Percentiles rank a stretch among this genome's conserved stretches.
Evolutionary conservation across 2,888 invertebrate genomes (phyloP).

Genomic region (Xylota sylvarum): DNA sequence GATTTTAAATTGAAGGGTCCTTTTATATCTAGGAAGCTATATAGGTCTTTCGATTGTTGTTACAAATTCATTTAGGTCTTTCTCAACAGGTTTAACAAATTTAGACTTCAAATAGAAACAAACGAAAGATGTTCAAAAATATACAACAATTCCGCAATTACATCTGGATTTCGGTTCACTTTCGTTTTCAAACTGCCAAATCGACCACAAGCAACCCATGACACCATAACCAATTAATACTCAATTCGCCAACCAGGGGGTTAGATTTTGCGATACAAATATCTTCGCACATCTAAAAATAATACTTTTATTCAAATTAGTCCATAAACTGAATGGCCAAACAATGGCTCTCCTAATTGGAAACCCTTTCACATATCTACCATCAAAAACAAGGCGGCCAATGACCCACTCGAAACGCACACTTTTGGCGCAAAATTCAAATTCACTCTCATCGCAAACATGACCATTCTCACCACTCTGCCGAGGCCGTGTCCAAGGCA

Average conservation of each 20-base stretch:
- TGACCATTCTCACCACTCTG: conserved; percentile 45
- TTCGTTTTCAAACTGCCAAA: conserved; percentile 12
- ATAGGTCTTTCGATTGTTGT: too few species aligned
- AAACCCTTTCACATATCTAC: conserved; percentile 46
- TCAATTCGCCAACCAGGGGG: background rate
- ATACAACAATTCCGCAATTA: background rate
- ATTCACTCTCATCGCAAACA: conserved; percentile 73
- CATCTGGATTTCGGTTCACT: conserved; percentile 6
- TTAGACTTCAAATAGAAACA: too few species aligned
- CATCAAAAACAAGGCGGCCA: conserved; percentile 41
- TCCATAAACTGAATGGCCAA: conserved; percentile 8
- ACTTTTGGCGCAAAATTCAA: conserved; percentile 62
- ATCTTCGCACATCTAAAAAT: conserved; percentile 2
- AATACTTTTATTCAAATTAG: conserved; percentile 10
- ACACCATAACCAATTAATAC: background rate
- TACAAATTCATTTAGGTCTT: too few species aligned
- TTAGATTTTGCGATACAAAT: background rate
- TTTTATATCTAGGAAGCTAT: too few species aligned
- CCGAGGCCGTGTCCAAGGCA: background rate
- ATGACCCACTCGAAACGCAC: conserved; percentile 58
- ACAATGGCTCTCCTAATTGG: conserved; percentile 17
- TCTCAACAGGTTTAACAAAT: too few species aligned
- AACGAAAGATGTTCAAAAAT: too few species aligned
- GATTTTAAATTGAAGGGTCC: too few species aligned
- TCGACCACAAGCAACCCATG: background rate